Evolutionary conservation across 1,140 invertebrate genomes (phyloP).

Genomic region (Bombus haemorrhoidalis): DNA sequence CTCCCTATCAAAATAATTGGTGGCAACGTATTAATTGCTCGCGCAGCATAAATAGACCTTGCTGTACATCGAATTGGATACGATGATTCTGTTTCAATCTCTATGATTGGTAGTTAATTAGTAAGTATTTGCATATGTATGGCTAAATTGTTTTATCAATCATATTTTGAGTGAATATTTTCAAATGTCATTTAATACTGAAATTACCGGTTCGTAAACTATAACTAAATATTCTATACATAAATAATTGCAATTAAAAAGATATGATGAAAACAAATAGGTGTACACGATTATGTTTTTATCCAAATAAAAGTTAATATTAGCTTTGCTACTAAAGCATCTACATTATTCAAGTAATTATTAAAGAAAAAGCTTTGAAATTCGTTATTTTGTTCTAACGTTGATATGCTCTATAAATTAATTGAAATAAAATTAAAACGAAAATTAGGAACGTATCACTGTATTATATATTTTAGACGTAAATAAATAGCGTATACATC

Average conservation of each 20-base stretch:
- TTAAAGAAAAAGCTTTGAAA: no score
- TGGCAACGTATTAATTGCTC: slow-evolving; percentile 21
- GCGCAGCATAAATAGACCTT: slow-evolving; percentile 22
- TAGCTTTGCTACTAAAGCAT: no score
- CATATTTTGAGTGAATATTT: no score
- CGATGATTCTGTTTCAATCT: background rate
- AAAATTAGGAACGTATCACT: background rate
- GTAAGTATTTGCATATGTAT: background rate
- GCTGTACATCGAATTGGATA: background rate
- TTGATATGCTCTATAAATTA: no score
- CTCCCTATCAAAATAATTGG: slow-evolving; percentile 51
- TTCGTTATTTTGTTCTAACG: no score
- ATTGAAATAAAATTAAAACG: no score
- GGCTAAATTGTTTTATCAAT: background rate
- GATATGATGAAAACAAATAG: no score
- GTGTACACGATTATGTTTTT: no score
- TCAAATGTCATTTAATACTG: background rate
- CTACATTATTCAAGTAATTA: no score
- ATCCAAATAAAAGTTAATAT: no score
- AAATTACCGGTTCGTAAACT: background rate
- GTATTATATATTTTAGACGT: background rate
- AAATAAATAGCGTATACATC: background rate
- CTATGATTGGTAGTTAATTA: background rate
- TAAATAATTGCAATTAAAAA: background rate
- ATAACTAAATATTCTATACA: background rate